Conservation (phyloP, 2,888 invertebrate genomes). For the Dicranocentrus wangi region DNA sequence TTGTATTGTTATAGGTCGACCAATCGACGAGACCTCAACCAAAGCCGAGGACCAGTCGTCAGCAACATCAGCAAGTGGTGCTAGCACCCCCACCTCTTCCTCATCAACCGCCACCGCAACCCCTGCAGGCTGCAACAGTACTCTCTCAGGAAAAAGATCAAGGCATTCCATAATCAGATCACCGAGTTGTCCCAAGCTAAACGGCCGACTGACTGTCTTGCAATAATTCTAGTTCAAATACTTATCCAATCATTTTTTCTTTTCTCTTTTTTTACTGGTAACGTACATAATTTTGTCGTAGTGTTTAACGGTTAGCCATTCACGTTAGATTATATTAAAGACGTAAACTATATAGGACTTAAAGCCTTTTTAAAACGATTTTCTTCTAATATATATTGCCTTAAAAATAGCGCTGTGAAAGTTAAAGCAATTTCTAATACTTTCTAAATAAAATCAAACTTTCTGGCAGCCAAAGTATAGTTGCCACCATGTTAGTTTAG, state of each 20-base stretch:
- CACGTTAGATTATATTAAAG: background rate
- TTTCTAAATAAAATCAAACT: background rate
- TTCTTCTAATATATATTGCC: slow-evolving; percentile 11
- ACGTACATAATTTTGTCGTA: slow-evolving; percentile 6
- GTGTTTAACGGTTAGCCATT: slow-evolving; percentile 17
- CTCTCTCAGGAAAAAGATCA: slow-evolving; percentile 52
- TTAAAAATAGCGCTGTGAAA: background rate
- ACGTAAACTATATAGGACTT: background rate
- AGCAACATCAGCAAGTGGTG: slow-evolving; percentile 56
- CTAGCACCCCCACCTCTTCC: slow-evolving; percentile 53
- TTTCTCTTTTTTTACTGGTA: slow-evolving; percentile 55
- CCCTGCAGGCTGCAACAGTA: slow-evolving; percentile 45
- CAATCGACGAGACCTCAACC: slow-evolving; percentile 66
- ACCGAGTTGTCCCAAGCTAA: slow-evolving; percentile 69
- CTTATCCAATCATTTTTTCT: slow-evolving; percentile 52
- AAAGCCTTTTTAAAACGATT: slow-evolving; percentile 7
- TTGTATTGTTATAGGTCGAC: slow-evolving; percentile 48
- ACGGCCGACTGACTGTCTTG: slow-evolving; percentile 69
- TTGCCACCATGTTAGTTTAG: background rate
- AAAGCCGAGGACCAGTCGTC: slow-evolving; percentile 67
- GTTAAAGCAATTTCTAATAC: background rate
- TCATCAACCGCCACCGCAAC: slow-evolving; percentile 26
- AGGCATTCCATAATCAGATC: slow-evolving; percentile 69
- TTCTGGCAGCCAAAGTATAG: background rate
- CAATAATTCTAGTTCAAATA: slow-evolving; percentile 71